Percentiles rank a stretch among this genome's conserved stretches.
These are phyloP conservation scores for Sturnira hondurensis DNA, from an alignment of 2,113 vertebrate species.

Conservation along the genomic window DNA sequence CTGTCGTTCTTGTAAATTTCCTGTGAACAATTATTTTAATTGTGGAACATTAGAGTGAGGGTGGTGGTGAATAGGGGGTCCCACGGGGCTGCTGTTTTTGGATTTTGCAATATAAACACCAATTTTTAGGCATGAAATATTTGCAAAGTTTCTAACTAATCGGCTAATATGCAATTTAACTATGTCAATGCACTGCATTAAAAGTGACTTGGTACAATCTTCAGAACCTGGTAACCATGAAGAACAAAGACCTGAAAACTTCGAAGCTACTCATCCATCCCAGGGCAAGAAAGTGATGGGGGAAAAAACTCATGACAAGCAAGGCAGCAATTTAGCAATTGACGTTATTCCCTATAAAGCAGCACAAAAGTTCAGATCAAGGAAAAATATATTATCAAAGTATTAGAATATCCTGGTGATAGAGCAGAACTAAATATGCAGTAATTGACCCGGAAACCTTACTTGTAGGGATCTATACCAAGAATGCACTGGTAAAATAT, in stretches of 20 bases:
- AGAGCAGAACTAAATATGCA: neutral
- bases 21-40: slow-evolving; percentile 27
- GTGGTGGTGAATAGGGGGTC: neutral
- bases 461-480: neutral
- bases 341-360: neutral
- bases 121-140: slow-evolving; percentile 23
- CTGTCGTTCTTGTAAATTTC: slow-evolving; percentile 34
- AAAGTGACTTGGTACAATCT: neutral
- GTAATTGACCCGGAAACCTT: neutral
- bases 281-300: neutral
- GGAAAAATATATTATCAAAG: neutral
- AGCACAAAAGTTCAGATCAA: neutral
- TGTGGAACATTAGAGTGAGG: neutral
- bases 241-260: neutral
- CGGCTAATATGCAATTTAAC: neutral
- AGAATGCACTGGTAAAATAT: slow-evolving; percentile 5
- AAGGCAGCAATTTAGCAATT: slow-evolving; percentile 3
- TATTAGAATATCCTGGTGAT: neutral
- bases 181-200: neutral
- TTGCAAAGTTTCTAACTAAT: slow-evolving; percentile 24
- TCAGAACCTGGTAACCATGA: neutral
- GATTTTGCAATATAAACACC: slow-evolving; percentile 21
- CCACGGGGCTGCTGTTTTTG: neutral
- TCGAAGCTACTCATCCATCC: neutral
- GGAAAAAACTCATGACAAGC: neutral